Percentiles rank a stretch among this genome's conserved stretches.
These are phyloP conservation scores for Tragelaphus scriptus DNA, from an alignment of 2,113 vertebrate species.

Conservation along the genomic window DNA sequence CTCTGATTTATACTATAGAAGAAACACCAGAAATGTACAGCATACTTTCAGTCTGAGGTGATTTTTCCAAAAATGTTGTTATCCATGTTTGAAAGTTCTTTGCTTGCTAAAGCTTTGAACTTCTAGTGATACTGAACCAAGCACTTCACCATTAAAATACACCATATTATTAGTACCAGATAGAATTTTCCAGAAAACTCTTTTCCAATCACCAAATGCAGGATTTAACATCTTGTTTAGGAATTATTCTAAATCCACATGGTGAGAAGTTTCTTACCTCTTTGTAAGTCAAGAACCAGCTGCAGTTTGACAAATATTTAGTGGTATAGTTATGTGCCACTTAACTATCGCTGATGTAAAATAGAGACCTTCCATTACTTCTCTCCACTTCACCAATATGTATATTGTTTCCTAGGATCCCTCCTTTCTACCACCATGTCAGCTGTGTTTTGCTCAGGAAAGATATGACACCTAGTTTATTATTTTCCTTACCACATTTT, in stretches of 20 bases:
- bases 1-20: background rate
- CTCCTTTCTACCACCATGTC: too few species aligned
- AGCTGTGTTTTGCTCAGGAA: background rate
- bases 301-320: background rate
- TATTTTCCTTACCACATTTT: background rate
- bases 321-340: background rate
- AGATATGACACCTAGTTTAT: background rate
- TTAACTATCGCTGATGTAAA: background rate
- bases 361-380: background rate
- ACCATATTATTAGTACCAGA: background rate
- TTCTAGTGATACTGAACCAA: background rate
- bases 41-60: background rate
- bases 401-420: background rate
- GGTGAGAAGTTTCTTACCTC: background rate
- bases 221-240: background rate
- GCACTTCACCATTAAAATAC: background rate
- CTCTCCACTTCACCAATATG: background rate
- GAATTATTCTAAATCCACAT: background rate
- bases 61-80: background rate
- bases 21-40: background rate
- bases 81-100: background rate
- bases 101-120: background rate
- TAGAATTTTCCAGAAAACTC: background rate
- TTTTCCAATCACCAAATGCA: background rate
- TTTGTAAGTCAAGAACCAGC: background rate